Conservation (phyloP, 2,888 invertebrate species). For the Penaeus monodon region DNA sequence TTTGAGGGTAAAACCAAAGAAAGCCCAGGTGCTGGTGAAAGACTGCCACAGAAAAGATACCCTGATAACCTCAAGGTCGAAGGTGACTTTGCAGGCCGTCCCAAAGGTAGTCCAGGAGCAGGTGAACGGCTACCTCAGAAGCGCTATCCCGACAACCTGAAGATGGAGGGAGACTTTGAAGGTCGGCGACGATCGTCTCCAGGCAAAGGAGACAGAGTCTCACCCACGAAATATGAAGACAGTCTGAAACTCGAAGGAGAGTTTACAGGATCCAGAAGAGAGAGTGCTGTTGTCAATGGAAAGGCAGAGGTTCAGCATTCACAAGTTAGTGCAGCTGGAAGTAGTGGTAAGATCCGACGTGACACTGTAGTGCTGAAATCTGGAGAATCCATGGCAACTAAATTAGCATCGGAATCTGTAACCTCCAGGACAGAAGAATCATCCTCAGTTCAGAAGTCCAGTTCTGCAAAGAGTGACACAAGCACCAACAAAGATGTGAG, state of each 20-base stretch:
- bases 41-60: conserved; percentile 22
- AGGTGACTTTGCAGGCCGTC: conserved; percentile 50
- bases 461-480: conserved; percentile 33
- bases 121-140: conserved; percentile 52
- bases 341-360: conserved; percentile 16
- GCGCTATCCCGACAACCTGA: conserved; percentile 66
- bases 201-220: conserved; percentile 68
- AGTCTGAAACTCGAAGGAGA: conserved; percentile 72
- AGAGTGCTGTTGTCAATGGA: conserved; percentile 13
- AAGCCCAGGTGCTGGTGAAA: conserved; percentile 27
- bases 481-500: conserved; percentile 41
- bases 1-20: conserved; percentile 50
- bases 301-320: background rate
- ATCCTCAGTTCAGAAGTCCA: conserved; percentile 36
- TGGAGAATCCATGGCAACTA: conserved; percentile 14
- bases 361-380: conserved; percentile 34
- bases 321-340: no score
- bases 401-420: conserved; percentile 1
- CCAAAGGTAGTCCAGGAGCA: conserved; percentile 46
- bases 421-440: conserved; percentile 39
- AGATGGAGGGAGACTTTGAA: conserved; percentile 56
- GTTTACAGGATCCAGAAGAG: conserved; percentile 45
- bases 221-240: conserved; percentile 68
- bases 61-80: conserved; percentile 62
- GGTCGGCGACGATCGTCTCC: conserved; percentile 32